These are phyloP conservation scores for Drosophila koepferae DNA, from an alignment of 2,888 invertebrate species.

Conservation along the genomic window DNA sequence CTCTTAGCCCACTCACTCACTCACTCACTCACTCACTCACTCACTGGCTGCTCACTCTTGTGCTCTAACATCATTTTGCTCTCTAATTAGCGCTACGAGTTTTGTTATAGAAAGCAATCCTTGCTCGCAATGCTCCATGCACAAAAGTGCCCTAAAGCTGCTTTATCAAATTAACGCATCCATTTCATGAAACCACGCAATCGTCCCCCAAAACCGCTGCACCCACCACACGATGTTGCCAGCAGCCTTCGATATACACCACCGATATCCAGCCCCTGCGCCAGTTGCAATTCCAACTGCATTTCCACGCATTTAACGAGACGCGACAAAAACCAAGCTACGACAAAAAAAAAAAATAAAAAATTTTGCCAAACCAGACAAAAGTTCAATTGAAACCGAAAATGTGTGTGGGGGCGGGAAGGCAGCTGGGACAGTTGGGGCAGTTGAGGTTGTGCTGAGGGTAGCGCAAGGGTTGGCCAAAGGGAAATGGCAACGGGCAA, in stretches of 20 bases:
- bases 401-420: constrained; percentile 34
- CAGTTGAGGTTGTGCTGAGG: neutral
- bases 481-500: neutral
- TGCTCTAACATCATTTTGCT: constrained; percentile 7
- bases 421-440: neutral
- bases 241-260: neutral
- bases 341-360: constrained; percentile 48
- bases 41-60: neutral
- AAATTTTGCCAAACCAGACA: constrained; percentile 44
- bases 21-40: neutral
- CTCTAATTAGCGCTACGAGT: constrained; percentile 62
- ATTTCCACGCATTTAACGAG: constrained; percentile 62
- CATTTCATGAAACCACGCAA: constrained; percentile 54
- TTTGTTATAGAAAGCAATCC: constrained; percentile 67
- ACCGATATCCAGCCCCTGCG: neutral
- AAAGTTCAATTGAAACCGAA: constrained; percentile 63
- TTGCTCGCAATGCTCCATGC: constrained; percentile 52
- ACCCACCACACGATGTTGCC: neutral
- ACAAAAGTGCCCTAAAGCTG: constrained; percentile 66
- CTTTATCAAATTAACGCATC: constrained; percentile 71
- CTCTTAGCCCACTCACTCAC: neutral
- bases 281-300: constrained; percentile 44
- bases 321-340: constrained; percentile 58
- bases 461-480: neutral
- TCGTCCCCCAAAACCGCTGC: constrained; percentile 12